Evolutionary conservation across 2,888 invertebrate species (phyloP), one percentile per base, ranked within the genome.

Genomic region (Synergus laeviventris): DNA sequence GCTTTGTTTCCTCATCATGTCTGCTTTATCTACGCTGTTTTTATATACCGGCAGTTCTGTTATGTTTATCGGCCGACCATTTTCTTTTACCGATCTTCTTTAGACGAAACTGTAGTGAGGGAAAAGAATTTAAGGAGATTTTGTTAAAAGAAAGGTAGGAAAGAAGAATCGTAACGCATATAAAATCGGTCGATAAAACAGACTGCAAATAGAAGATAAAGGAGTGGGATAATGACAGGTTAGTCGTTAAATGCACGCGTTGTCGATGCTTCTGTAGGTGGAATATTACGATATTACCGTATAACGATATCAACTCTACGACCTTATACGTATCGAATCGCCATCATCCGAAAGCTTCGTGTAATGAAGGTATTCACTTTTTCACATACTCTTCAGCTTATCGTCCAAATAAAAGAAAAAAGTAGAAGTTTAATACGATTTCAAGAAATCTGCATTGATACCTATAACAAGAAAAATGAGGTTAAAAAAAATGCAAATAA

Each of bases 281-380:
- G 70, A 49, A 49, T 70, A 70, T 70, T 70, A 70, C 70, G 70
- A 70, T 70, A 70, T 70, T 70, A 70, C 70, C 16, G 49, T 70
- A 36, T 70, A 70, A 70, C 49, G 49, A 70, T 31, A 70, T 70
- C 49, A 70, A 49, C 70, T 45, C 5, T 49, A 70, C 70, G 49
- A 70, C 12, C 49, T 36, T 36, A 70, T 70, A n/a, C 49, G 49
- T 70, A 70, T 70, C 36, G 36, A 70, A 70, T 54, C 70, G 70
- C 70, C 49, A 70, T 70, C 49, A 70, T 21, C 24, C 31, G 18
- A 70, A 70, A 70, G 45, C 49, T 31, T 70, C 7, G n/a, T 70
- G 36, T 49, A 70, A 70, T 70, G 70, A 70, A 70, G 12, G n/a
- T 49, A 70, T 70, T 36, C 70, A 70, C 70, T 4, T 2, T n/a